Percentiles rank a stretch among this genome's conserved stretches.
These are phyloP conservation scores for Sebastes kiyomatsui DNA, from an alignment of 2,797 vertebrate genomes.

Conservation along the genomic window DNA sequence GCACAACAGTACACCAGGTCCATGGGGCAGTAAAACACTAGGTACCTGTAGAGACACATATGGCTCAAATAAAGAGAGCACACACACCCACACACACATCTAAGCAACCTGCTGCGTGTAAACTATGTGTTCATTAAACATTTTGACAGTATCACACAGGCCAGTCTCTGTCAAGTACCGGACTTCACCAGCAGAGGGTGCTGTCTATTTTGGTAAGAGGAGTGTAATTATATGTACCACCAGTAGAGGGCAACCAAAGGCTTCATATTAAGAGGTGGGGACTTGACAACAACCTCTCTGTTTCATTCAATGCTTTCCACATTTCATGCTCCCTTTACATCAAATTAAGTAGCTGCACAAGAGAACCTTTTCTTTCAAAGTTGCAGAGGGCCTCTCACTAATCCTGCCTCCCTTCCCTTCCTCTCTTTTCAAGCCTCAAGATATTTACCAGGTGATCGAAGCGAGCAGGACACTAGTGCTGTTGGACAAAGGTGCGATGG, in stretches of 20 bases:
- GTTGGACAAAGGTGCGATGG: constrained; percentile 88
- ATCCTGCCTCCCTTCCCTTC: background rate
- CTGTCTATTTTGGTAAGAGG: background rate
- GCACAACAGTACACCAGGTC: constrained; percentile 86
- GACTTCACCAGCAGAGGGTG: constrained; percentile 59
- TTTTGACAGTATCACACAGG: background rate
- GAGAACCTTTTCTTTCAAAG: background rate
- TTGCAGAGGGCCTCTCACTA: background rate
- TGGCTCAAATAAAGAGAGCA: background rate
- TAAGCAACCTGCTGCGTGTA: background rate
- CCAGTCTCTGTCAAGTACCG: background rate
- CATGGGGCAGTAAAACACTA: constrained; percentile 92
- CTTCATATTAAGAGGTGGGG: background rate
- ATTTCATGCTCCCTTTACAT: constrained; percentile 11
- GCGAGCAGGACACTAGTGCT: constrained; percentile 88
- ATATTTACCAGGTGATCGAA: constrained; percentile 91
- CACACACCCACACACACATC: background rate
- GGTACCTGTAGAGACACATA: constrained; percentile 84
- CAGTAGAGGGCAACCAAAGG: constrained; percentile 58
- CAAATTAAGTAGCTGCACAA: background rate
- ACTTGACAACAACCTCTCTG: constrained; percentile 5
- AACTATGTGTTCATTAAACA: constrained; percentile 9
- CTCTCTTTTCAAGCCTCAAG: background rate
- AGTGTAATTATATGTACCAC: constrained; percentile 28
- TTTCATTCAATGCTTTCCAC: background rate